phyloP scores from a whole-genome alignment of 2,113 vertebrate species.

The Bombycilla garrulus region DNA sequence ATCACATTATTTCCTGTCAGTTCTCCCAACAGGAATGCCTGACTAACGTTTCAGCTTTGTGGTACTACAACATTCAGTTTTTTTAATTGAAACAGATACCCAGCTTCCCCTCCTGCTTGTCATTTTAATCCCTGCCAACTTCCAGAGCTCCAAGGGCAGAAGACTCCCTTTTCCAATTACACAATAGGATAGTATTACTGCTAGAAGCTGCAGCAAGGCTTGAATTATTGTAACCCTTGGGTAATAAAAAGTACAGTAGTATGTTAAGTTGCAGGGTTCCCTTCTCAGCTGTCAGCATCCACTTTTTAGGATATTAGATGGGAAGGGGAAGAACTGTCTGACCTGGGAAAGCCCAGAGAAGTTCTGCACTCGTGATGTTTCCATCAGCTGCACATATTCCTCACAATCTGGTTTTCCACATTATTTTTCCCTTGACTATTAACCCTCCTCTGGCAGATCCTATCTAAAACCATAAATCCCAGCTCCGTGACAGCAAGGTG shows the following conservation, averaged over 20 bases:
- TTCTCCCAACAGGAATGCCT: background rate
- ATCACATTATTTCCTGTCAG: slow-evolving; percentile 3
- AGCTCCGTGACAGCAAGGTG: background rate
- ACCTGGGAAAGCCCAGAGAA: background rate
- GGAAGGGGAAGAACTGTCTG: background rate
- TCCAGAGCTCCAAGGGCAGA: background rate
- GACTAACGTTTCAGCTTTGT: slow-evolving; percentile 13
- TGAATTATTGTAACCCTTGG: background rate
- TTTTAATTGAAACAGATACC: slow-evolving; percentile 1
- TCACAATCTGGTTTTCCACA: background rate
- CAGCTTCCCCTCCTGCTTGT: background rate
- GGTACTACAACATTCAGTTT: background rate
- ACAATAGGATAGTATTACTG: background rate
- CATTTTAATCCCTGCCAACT: slow-evolving; percentile 3
- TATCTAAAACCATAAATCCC: background rate
- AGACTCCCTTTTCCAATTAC: background rate
- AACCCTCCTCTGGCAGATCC: background rate
- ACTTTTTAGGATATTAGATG: background rate
- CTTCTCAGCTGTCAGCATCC: background rate
- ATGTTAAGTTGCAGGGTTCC: background rate
- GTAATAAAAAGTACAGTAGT: background rate
- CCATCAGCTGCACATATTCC: background rate
- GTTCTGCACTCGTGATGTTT: background rate
- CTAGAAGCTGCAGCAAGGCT: background rate
- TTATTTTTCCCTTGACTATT: background rate